Evolutionary conservation across 2,797 vertebrate species (phyloP).

Genomic region (Myotis myotis): DNA sequence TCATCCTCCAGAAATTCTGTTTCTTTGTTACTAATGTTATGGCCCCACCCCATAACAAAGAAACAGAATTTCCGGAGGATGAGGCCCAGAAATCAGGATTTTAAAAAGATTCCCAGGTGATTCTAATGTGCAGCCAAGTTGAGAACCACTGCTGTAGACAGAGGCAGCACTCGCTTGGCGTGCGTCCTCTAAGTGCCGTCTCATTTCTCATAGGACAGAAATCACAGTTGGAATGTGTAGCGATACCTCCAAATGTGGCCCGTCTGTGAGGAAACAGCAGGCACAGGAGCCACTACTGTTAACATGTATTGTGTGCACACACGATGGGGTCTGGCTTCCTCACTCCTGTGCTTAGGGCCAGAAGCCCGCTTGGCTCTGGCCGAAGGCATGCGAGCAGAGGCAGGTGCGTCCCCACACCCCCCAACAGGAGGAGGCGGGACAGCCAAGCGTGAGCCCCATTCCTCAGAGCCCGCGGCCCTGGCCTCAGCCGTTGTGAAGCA

Average conservation of each 20-base stretch:
- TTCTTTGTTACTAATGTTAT: too few relatives aligned
- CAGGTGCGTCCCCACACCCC: rapidly evolving
- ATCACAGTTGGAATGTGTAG: rapidly evolving
- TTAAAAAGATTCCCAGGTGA: too few relatives aligned
- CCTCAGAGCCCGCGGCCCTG: neutral
- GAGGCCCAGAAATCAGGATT: too few relatives aligned
- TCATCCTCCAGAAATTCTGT: too few relatives aligned
- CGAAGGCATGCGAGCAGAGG: rapidly evolving
- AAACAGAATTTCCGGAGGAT: too few relatives aligned
- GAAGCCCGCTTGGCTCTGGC: rapidly evolving
- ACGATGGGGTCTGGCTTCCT: neutral
- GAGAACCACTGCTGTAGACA: too few relatives aligned
- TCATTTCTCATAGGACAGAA: neutral
- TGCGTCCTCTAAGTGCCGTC: rapidly evolving
- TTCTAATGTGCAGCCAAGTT: too few relatives aligned
- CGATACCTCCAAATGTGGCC: rapidly evolving
- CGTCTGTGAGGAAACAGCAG: too few relatives aligned
- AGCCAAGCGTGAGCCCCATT: rapidly evolving
- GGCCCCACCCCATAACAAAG: too few relatives aligned
- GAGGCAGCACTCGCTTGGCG: rapidly evolving
- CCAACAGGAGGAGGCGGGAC: neutral
- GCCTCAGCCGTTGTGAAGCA: neutral
- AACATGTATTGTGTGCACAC: rapidly evolving
- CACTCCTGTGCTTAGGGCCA: rapidly evolving
- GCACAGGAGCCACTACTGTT: rapidly evolving